phyloP scores from a whole-genome alignment of 2,888 invertebrate species.

The Arge pagana region DNA sequence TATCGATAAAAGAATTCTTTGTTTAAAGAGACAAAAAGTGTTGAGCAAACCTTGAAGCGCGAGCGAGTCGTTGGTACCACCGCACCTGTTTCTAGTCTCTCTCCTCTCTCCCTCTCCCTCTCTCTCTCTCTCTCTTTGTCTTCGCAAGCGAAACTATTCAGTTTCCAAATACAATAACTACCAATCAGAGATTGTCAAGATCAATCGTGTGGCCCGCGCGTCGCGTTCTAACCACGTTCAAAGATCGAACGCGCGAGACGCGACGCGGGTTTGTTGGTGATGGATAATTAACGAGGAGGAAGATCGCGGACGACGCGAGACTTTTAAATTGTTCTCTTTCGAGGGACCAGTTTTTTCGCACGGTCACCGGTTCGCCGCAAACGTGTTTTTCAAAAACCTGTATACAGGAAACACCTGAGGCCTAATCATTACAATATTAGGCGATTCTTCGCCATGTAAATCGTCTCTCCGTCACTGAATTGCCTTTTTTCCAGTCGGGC shows the following conservation, averaged over 20 bases:
- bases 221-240: not conserved
- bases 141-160: not conserved
- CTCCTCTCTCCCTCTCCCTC: too few relatives aligned
- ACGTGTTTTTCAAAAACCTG: constrained; percentile 31
- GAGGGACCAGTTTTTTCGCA: constrained; percentile 27
- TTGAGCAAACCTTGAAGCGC: constrained; percentile 8
- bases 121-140: too few relatives aligned
- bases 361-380: constrained; percentile 21
- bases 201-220: too few relatives aligned
- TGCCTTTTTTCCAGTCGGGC: constrained; percentile 10
- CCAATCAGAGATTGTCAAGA: too few relatives aligned
- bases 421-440: constrained; percentile 33
- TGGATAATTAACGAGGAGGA: constrained; percentile 11
- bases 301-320: constrained; percentile 3
- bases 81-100: too few relatives aligned
- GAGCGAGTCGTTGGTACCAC: not conserved
- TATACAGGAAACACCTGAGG: constrained; percentile 26
- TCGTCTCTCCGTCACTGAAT: constrained; percentile 2
- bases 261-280: not conserved
- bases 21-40: constrained; percentile 9
- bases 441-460: constrained; percentile 24
- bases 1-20: not conserved
- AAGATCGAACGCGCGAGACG: not conserved
- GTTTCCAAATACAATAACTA: too few relatives aligned
- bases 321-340: constrained; percentile 18